phyloP scores from a whole-genome alignment of 2,888 invertebrate genomes.

The Macropis europaea region DNA sequence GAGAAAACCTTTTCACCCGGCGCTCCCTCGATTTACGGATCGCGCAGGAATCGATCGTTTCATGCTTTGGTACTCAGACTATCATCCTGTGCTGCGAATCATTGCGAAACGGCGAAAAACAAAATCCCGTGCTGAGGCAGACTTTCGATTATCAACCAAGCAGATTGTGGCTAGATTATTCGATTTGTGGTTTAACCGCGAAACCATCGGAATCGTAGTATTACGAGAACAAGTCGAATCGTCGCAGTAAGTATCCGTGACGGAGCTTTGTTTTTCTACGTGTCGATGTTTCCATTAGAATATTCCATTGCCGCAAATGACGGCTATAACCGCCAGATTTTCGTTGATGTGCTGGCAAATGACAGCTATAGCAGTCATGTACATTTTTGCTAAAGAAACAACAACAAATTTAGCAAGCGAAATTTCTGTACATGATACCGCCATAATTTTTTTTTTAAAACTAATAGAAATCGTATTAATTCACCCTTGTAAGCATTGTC shows the following conservation, averaged over 20 bases:
- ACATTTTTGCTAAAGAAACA: no score
- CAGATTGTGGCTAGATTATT: slow-evolving; percentile 27
- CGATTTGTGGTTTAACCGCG: slow-evolving; percentile 28
- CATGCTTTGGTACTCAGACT: slow-evolving; percentile 21
- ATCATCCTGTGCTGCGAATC: neutral
- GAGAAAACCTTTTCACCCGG: slow-evolving; percentile 66
- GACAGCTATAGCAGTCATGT: no score
- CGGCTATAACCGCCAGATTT: no score
- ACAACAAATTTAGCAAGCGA: no score
- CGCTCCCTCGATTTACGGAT: slow-evolving; percentile 57
- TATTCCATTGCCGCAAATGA: neutral
- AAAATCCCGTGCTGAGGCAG: slow-evolving; percentile 8
- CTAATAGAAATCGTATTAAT: no score
- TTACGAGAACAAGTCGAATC: slow-evolving; percentile 18
- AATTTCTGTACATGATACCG: no score
- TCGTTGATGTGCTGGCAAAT: no score
- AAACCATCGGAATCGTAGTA: slow-evolving; percentile 15
- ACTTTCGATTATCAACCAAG: slow-evolving; percentile 30
- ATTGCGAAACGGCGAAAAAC: slow-evolving; percentile 39
- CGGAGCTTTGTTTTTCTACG: neutral
- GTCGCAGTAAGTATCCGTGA: slow-evolving; percentile 7
- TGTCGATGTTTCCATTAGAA: neutral
- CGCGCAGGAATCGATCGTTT: slow-evolving; percentile 37
- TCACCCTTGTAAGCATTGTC: no score
- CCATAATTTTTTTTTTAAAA: no score